Evolutionary conservation across 2,888 invertebrate genomes (phyloP), one percentile per base, ranked within the genome.

Genomic region (Ferdinandea cuprea): DNA sequence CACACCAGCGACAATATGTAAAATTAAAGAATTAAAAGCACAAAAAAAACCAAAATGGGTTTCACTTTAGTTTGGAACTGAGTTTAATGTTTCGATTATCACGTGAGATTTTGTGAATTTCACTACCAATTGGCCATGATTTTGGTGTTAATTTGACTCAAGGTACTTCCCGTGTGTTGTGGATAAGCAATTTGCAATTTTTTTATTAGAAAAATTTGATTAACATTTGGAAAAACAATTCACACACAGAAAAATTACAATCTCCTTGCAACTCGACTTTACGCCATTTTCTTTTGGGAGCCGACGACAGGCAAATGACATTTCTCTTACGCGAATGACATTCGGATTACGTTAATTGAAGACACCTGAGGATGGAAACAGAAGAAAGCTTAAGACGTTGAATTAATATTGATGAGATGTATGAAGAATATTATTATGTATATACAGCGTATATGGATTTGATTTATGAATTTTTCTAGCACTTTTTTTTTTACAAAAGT

Each of bases 201-300:
- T 0, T 1, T 3, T 21, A 9, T 40, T 8, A 15, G 32, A 46
- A 48, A 54, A 17, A 35, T 28, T 46, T 59, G 40, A 17, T 50
- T 58, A 66, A 48, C n/a, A 77, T 77, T 77, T 28, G 40, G 21
- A 50, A 77, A 68, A 74, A 72, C 81, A 71, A 71, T 77, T 81
- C 68, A 61, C 65, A 11, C 48, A 25, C 7, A 15, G 15, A 61
- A 69, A 72, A 68, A 56, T 44, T 58, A 59, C 77, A 37, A 52
- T 61, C 78, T 61, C 63, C 50, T 63, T 54, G 50, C 40, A 59
- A 66, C 61, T 46, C 42, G 61, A 78, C 71, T 46, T 28, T 58
- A 68, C 83, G 83, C 83, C 83, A 83, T 83, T 83, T 83, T 83
- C 61, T 83, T 68, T 83, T 44, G 42, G 11, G 40, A 54, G 54